Evolutionary conservation across 35 echinoderm and acorn worm species (phyloP).

Genomic region (Holothuria glaberrima): DNA sequence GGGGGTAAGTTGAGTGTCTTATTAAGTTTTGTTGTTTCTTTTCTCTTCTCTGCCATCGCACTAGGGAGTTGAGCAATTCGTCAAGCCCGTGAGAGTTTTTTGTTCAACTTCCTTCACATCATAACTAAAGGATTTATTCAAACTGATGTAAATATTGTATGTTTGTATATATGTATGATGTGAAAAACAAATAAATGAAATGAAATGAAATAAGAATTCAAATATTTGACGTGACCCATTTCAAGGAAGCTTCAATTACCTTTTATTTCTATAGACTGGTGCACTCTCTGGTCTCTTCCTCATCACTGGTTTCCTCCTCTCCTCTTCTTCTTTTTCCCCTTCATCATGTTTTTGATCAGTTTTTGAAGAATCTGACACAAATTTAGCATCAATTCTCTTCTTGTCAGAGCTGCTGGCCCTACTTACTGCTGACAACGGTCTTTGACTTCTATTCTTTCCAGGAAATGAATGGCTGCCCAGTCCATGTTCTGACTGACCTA

Average conservation of each 20-base stretch:
- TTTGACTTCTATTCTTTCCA: constrained; percentile 23
- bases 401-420: constrained; percentile 21
- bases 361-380: constrained; percentile 62
- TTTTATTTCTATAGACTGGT: constrained; percentile 78
- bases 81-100: too few species aligned
- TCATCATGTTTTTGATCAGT: not conserved
- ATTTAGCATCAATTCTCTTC: constrained; percentile 80
- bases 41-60: too few species aligned
- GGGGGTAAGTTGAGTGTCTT: too few species aligned
- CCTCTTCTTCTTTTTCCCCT: constrained; percentile 74
- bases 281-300: constrained; percentile 81
- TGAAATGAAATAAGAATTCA: too few species aligned
- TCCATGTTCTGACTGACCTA: constrained; percentile 64
- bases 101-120: too few species aligned
- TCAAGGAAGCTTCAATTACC: not conserved
- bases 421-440: constrained; percentile 70
- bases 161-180: too few species aligned
- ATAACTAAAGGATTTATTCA: too few species aligned
- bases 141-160: too few species aligned
- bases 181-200: too few species aligned
- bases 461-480: not conserved
- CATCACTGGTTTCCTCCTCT: constrained; percentile 1
- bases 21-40: too few species aligned
- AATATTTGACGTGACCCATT: too few species aligned
- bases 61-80: too few species aligned